These are phyloP conservation scores for Xenopus tropicalis DNA, from an alignment of 2,113 vertebrate species.

Conservation along the genomic window UCB_Xtro_10.0 CM004448.2:62928001-62928500, in stretches of 20 bases:
- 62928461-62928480: too few relatives aligned
- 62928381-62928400: too few relatives aligned
- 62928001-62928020: slow-evolving; percentile 78
- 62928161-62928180: slow-evolving; percentile 78
- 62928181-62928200: slow-evolving; percentile 74
- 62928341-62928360: background rate
- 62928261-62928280: slow-evolving; percentile 56
- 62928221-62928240: slow-evolving; percentile 51
- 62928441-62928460: too few relatives aligned
- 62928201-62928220: slow-evolving; percentile 39
- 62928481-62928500: too few relatives aligned
- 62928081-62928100: slow-evolving; percentile 70
- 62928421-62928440: too few relatives aligned
- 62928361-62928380: too few relatives aligned
- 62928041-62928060: slow-evolving; percentile 63
- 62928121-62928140: slow-evolving; percentile 77
- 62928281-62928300: slow-evolving; percentile 52
- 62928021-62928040: slow-evolving; percentile 77
- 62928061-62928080: slow-evolving; percentile 71
- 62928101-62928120: slow-evolving; percentile 78
- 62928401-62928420: too few relatives aligned
- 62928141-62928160: slow-evolving; percentile 76
- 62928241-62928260: slow-evolving; percentile 56
- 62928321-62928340: background rate
- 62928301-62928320: slow-evolving; percentile 16